These are phyloP conservation scores for Pinctada fucata DNA, from an alignment of 2,888 invertebrate genomes.

Conservation along the genomic window DNA sequence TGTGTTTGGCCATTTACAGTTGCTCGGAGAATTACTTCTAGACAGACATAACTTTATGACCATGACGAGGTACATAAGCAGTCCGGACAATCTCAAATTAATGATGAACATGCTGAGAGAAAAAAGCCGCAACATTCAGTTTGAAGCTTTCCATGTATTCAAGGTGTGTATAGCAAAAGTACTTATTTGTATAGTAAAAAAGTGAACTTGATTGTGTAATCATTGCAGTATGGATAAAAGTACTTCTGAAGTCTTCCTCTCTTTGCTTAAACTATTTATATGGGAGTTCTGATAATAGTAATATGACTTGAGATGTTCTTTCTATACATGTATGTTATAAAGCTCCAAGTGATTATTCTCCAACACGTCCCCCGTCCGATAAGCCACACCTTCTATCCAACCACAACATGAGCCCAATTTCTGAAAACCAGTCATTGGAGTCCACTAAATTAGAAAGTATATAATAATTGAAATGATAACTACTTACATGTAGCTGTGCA, in stretches of 20 bases:
- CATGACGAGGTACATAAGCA: constrained; percentile 94
- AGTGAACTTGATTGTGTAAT: not conserved
- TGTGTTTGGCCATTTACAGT: constrained; percentile 72
- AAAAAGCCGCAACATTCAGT: constrained; percentile 99
- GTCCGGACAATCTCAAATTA: constrained; percentile 98
- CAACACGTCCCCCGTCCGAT: not conserved
- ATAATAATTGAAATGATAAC: too few species aligned
- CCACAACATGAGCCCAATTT: too few species aligned
- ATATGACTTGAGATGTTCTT: not conserved
- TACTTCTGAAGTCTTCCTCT: not conserved
- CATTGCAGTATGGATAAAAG: not conserved
- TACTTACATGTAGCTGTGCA: too few species aligned
- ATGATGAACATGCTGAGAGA: constrained; percentile 99
- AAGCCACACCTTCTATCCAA: not conserved
- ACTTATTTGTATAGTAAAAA: not conserved
- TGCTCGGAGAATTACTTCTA: constrained; percentile 92
- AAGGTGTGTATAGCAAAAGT: constrained; percentile 83
- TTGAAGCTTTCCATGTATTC: constrained; percentile 99
- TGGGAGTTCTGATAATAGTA: too few species aligned
- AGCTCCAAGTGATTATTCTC: not conserved
- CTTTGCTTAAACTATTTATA: not conserved
- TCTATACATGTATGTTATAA: not conserved
- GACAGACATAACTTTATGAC: constrained; percentile 99
- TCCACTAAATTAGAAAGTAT: too few species aligned
- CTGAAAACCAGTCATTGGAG: too few species aligned